Evolutionary conservation across 92 coral and sea anemone genomes (phyloP), one percentile per base, ranked within the genome.

Genomic region (Parazoanthus swiftii): DNA sequence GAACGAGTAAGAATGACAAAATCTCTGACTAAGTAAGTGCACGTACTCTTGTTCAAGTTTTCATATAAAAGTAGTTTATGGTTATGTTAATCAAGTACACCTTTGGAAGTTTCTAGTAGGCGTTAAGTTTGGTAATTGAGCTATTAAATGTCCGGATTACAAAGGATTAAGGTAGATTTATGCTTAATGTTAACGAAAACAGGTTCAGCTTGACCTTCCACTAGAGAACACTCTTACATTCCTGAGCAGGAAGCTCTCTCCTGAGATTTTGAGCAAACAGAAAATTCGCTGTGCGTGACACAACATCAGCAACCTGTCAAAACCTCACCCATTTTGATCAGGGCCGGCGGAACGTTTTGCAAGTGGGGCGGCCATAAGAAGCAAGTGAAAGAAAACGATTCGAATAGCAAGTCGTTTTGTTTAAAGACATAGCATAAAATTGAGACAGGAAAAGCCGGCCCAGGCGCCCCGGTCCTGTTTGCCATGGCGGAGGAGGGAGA

Each of bases 141-240:
- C 77, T 73, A 29, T 73, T 73, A 29, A 73, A 73, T 73, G 42
- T 73, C 77, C 77, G 42, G 38, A 73, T 73, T 73, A 73, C 35
- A 73, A 29, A 36, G 43, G 77, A 73, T 73, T 73, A 73, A 8
- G 3, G 77, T 73, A 36, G 42, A 29, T 33, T 71, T 29, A 73
- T 10, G 42, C 16, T 33, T 36, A 33, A 29, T 23, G 38, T 26
- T 26, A 73, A 29, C 77, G 42, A 33, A 73, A 73, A 73, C 77
- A 73, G 77, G 35, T 36, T 73, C 38, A 6, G 25, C 21, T 8
- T 10, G n/a, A 73, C 77, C 77, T 73, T 73, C 70, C 26, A 63
- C 51, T 48, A 48, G 51, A 48, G 51, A 23, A 14, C 3, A 18
- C 70, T 20, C 70, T 63, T 16, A 21, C 70, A 63, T 63, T 63